These are phyloP conservation scores for Pangasius krempfi DNA, from an alignment of 2,797 vertebrate species.

Conservation along the genomic window DNA sequence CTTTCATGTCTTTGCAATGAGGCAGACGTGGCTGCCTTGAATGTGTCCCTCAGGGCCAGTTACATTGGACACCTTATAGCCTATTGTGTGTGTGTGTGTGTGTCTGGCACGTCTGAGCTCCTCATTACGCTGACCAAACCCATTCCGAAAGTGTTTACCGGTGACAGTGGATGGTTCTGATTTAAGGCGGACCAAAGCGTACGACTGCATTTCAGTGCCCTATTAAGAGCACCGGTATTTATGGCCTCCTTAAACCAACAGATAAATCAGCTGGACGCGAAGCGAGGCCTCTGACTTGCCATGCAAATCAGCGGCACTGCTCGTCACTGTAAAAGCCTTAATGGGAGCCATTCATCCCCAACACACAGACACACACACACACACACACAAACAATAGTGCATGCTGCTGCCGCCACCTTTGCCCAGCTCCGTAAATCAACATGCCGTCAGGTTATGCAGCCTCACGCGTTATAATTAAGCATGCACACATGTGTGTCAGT, in stretches of 20 bases:
- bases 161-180: conserved; percentile 63
- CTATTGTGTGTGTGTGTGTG: conserved; percentile 26
- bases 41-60: conserved; percentile 54
- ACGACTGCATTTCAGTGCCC: conserved; percentile 72
- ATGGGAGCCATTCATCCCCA: conserved; percentile 67
- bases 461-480: conserved; percentile 39
- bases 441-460: conserved; percentile 34
- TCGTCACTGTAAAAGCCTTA: conserved; percentile 73
- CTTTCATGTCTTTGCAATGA: conserved; percentile 57
- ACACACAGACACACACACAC: conserved; percentile 44
- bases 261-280: conserved; percentile 64
- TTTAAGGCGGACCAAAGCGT: conserved; percentile 68
- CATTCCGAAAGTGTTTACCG: conserved; percentile 59
- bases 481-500: conserved; percentile 7
- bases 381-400: conserved; percentile 44
- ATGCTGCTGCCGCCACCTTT: conserved; percentile 46
- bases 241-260: conserved; percentile 68
- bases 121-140: conserved; percentile 60
- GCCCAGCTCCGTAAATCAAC: conserved; percentile 64
- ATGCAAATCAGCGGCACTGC: conserved; percentile 72
- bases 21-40: conserved; percentile 39
- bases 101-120: conserved; percentile 40
- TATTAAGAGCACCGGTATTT: conserved; percentile 74
- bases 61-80: conserved; percentile 42
- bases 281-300: conserved; percentile 64